Percentiles rank a stretch among this genome's conserved stretches.
phyloP scores from a whole-genome alignment of 35 echinoderm and acorn worm genomes.

The Lytechinus pictus region DNA sequence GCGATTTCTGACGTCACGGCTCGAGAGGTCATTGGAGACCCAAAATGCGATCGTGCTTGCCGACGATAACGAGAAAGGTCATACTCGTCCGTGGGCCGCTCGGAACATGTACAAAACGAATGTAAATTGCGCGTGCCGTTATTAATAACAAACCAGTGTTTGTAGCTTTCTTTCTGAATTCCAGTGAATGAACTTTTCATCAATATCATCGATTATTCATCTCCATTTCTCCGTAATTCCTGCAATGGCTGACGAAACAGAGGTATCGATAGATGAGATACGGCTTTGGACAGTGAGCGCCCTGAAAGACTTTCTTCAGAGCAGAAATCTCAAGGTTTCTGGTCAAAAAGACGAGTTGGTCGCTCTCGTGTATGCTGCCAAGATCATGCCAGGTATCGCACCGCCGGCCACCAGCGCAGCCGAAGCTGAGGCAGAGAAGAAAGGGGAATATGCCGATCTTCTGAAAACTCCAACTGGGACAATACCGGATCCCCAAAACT shows the following conservation, averaged over 20 bases:
- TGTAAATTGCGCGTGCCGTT: background rate
- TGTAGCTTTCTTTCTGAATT: background rate
- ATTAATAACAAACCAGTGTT: too few relatives aligned
- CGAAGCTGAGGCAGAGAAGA: too few relatives aligned
- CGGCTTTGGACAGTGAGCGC: conserved; percentile 56
- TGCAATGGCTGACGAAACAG: background rate
- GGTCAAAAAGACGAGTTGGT: conserved; percentile 57
- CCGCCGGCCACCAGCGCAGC: too few relatives aligned
- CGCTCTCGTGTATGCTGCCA: background rate
- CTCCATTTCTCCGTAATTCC: background rate
- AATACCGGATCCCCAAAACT: too few relatives aligned
- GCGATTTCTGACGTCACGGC: background rate
- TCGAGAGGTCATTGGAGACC: background rate
- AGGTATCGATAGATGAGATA: conserved; percentile 54
- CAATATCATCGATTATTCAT: background rate
- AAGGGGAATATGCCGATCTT: too few relatives aligned
- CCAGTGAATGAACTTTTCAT: background rate
- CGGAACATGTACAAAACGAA: background rate
- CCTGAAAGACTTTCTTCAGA: conserved; percentile 51
- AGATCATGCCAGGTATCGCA: too few relatives aligned
- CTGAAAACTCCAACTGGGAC: too few relatives aligned
- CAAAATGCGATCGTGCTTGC: background rate
- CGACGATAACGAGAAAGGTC: background rate
- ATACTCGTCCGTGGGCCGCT: background rate
- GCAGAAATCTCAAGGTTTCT: conserved; percentile 43